Conservation (phyloP, 1,140 invertebrate genomes). For the Bombus fervidus region DNA sequence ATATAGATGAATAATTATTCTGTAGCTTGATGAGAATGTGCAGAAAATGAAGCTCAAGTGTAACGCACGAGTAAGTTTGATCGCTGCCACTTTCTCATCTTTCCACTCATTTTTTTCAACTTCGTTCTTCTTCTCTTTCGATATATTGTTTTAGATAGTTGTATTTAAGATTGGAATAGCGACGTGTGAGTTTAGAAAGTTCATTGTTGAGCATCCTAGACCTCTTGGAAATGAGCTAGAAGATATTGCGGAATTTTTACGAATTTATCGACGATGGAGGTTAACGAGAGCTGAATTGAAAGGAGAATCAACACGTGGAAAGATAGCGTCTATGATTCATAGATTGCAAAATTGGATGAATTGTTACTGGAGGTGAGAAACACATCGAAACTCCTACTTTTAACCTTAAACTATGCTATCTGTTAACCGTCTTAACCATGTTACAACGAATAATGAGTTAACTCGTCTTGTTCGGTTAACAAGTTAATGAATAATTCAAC, state of each 20-base stretch:
- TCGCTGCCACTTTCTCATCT: not conserved
- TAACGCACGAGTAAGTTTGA: too few species aligned
- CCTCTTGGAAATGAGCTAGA: not conserved
- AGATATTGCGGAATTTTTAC: not conserved
- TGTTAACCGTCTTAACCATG: too few species aligned
- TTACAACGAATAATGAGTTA: not conserved
- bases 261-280: not conserved
- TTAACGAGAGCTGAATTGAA: not conserved
- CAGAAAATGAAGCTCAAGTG: too few species aligned
- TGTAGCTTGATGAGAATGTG: too few species aligned
- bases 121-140: not conserved
- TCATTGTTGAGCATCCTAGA: not conserved
- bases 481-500: not conserved
- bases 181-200: not conserved
- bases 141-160: not conserved
- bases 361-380: slow-evolving; percentile 30
- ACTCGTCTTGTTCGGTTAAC: not conserved
- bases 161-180: not conserved
- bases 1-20: too few species aligned
- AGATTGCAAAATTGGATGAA: slow-evolving; percentile 38
- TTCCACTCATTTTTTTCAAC: not conserved
- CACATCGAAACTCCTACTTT: not conserved
- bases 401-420: too few species aligned
- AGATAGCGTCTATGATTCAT: slow-evolving; percentile 39
- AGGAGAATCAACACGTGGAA: slow-evolving; percentile 10